phyloP scores from a whole-genome alignment of 2,888 invertebrate species.

The Sphaerolaimus hirsutus region DNA sequence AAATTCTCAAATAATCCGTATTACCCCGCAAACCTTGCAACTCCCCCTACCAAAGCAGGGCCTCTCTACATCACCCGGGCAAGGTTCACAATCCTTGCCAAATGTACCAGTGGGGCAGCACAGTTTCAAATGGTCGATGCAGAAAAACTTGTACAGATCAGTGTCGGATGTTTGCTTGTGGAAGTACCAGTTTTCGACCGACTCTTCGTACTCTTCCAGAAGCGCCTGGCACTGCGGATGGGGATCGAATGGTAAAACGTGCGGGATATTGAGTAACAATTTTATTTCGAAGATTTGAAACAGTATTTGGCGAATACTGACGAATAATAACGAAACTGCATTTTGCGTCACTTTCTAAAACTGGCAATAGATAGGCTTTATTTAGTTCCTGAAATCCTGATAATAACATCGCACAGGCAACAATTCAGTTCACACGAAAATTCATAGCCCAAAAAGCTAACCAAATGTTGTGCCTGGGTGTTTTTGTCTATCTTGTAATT shows the following conservation, averaged over 20 bases:
- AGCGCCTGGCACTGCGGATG: conserved; percentile 58
- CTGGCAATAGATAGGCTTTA: no score
- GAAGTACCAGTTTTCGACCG: conserved; percentile 70
- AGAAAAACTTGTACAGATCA: conserved; percentile 49
- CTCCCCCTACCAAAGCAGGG: conserved; percentile 60
- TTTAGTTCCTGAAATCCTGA: no score
- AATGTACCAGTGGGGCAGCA: conserved; percentile 66
- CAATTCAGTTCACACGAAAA: no score
- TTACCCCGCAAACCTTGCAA: conserved; percentile 35
- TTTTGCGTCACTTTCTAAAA: no score
- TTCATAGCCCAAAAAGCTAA: no score
- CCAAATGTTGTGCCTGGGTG: no score
- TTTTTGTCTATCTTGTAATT: neutral
- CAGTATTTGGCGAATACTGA: no score
- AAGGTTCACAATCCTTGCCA: conserved; percentile 55
- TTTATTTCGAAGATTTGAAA: no score
- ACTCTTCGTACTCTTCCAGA: conserved; percentile 54
- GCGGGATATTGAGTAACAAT: no score
- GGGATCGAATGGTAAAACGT: no score
- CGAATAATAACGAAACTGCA: no score
- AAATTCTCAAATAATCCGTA: neutral
- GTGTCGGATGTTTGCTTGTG: conserved; percentile 37
- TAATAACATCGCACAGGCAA: no score
- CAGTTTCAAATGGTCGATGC: conserved; percentile 39
- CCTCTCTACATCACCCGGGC: conserved; percentile 40